Conservation (phyloP, 1,140 invertebrate genomes). For the Macrobrachium nipponense region DNA sequence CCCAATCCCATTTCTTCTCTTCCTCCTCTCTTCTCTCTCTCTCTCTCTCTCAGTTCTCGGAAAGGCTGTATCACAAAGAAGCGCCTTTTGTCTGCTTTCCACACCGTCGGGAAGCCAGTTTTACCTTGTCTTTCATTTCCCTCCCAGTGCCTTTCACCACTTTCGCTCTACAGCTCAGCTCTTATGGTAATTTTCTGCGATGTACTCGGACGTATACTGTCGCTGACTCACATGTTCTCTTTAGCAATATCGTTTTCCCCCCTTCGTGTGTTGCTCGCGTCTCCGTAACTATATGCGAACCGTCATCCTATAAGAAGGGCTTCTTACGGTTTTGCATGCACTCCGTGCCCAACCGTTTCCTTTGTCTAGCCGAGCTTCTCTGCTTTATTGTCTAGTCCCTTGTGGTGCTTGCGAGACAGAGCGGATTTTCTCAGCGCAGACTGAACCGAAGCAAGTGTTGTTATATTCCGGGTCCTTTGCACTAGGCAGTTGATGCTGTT, state of each 20-base stretch:
- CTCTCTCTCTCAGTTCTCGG: not conserved
- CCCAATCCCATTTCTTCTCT: not conserved
- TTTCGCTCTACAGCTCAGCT: slow-evolving; percentile 1
- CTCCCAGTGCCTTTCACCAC: not conserved
- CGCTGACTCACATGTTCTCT: not conserved
- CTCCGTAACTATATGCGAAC: not conserved
- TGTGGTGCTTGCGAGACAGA: too few species aligned
- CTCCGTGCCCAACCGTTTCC: too few species aligned
- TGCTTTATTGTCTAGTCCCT: too few species aligned
- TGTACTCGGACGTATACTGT: too few species aligned
- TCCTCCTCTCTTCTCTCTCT: not conserved
- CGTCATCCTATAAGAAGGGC: not conserved
- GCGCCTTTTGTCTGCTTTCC: too few species aligned
- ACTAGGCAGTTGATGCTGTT: too few species aligned
- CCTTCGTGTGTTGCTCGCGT: not conserved
- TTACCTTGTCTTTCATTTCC: not conserved
- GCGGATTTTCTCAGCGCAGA: too few species aligned
- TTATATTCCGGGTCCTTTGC: too few species aligned
- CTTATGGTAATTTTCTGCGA: not conserved
- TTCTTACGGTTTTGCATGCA: not conserved
- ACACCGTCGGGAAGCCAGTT: not conserved
- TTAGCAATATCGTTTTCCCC: not conserved
- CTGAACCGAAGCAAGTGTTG: too few species aligned
- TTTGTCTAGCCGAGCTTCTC: too few species aligned
- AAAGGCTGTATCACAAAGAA: too few species aligned